Conservation (phyloP, 2,888 invertebrate species). For the Tetramorium bicarinatum region DNA sequence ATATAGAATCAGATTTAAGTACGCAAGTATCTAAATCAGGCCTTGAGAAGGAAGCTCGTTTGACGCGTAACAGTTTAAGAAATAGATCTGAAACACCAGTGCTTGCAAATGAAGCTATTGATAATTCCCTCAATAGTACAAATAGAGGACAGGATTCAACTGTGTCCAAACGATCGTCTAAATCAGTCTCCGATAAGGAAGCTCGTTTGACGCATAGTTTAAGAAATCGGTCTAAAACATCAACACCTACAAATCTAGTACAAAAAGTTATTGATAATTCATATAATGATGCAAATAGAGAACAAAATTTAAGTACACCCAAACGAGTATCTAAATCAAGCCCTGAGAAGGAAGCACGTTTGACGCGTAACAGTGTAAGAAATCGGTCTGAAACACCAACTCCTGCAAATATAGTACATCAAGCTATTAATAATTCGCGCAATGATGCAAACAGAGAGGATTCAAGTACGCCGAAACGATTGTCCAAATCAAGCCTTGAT, state of each 20-base stretch:
- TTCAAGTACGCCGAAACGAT: constrained; percentile 12
- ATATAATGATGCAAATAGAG: constrained; percentile 2
- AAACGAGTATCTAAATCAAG: neutral
- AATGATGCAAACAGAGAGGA: constrained; percentile 25
- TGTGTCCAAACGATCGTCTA: neutral
- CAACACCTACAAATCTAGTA: neutral
- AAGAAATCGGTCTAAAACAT: neutral
- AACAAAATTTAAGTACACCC: constrained; percentile 16
- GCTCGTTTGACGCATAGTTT: neutral
- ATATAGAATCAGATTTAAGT: constrained; percentile 18
- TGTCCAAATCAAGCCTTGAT: neutral
- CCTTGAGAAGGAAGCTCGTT: neutral
- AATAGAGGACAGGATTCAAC: constrained; percentile 22
- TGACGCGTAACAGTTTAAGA: neutral
- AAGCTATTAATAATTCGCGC: neutral
- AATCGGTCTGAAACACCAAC: neutral
- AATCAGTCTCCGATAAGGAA: neutral
- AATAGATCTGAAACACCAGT: neutral
- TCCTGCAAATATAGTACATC: neutral
- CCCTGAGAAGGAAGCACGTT: neutral
- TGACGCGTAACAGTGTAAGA: neutral
- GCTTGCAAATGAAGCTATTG: neutral
- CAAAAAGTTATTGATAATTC: neutral
- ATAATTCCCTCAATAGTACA: neutral
- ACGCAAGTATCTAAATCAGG: neutral